Base-by-base conservation (phyloP, 2,113 vertebrate genomes). In the Daphoenositta chrysoptera region DNA sequence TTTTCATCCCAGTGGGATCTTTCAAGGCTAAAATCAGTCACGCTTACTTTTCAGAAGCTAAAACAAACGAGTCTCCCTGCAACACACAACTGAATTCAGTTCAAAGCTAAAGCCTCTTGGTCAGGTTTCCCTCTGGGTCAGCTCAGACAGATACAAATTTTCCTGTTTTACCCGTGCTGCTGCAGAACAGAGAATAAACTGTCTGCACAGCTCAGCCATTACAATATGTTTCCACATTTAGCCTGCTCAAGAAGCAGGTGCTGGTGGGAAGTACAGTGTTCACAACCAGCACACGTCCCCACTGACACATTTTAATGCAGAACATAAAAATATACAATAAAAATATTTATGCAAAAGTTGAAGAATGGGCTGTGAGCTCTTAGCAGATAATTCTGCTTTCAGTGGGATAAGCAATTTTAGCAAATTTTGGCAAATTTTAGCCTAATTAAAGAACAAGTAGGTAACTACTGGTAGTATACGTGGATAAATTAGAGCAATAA, bases 271-370 rank as follows among this genome's bases (percentile, higher is more conserved):
- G 57, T 8, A 71, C 7, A 39, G 48, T 1, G 23, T 64, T 91
- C 78, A 71, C 72, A 92, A 84, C 20, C 53, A 87, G 51, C 72
- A 95, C n/a, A 11, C 2, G 1, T 85, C 77, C 53, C 57, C 65
- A 91, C 1, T 2, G 73, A 65, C 27, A 86, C 47, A n/a, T 68
- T 89, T 77, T 77, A 81, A 94, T 47, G 60, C 42, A 77, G 80
- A 79, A 79, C 37, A 82, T 81, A 63, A 90, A 89, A 91, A 80
- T 37, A 79, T 19, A 42, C 23, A 84, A 72, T 84, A 64, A 68
- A 94, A 90, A 60, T 84, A 91, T 92, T 93, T 95, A 82, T 87
- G 89, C 37, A 79, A 56, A 89, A 93, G 45, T 58, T 91, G 84
- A 94, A 96, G 70, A 84, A 84, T 24, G 58, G 30, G 61, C 65